Evolutionary conservation across 2,113 vertebrate genomes (phyloP).

Genomic region (Nesospiza acunhae): DNA sequence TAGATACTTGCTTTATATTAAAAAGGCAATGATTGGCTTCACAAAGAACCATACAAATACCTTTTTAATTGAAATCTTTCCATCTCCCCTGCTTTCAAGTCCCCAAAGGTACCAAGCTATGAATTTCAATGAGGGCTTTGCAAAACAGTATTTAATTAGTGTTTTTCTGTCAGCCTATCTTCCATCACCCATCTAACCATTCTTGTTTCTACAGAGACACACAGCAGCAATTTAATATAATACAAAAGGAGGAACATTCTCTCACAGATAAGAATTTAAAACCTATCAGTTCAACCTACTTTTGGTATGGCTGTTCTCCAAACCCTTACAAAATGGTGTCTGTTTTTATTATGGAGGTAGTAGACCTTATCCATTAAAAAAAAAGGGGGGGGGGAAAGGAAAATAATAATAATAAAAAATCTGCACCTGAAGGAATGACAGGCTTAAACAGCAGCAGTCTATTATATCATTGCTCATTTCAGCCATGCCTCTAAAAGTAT

Average conservation of each 20-base stretch:
- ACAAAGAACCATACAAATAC: conserved; percentile 73
- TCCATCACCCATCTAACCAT: conserved; percentile 43
- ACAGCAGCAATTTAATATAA: conserved; percentile 1
- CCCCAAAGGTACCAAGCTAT: conserved; percentile 81
- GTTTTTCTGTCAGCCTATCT: conserved; percentile 70
- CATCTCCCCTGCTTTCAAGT: conserved; percentile 58
- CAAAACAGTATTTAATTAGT: conserved; percentile 77
- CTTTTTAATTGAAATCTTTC: conserved; percentile 84
- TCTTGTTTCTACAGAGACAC: conserved; percentile 15
- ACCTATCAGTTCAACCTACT: neutral
- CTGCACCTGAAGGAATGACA: neutral
- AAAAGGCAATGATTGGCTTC: conserved; percentile 15
- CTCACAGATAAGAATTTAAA: conserved; percentile 17
- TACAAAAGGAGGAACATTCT: conserved; percentile 12
- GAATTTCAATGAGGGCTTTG: conserved; percentile 84
- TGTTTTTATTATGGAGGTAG: neutral
- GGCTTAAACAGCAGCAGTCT: neutral
- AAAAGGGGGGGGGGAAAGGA: fast-evolving
- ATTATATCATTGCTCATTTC: neutral
- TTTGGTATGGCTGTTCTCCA: neutral
- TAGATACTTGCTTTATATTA: conserved; percentile 39
- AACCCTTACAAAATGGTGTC: neutral
- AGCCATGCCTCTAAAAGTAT: neutral
- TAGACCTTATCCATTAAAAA: neutral
- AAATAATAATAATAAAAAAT: neutral